A percentile compares a stretch with the other conserved stretches of the same genome.
These are phyloP conservation scores for Sorex fumeus DNA, from an alignment of 2,113 vertebrate species.

Conservation along the genomic window DNA sequence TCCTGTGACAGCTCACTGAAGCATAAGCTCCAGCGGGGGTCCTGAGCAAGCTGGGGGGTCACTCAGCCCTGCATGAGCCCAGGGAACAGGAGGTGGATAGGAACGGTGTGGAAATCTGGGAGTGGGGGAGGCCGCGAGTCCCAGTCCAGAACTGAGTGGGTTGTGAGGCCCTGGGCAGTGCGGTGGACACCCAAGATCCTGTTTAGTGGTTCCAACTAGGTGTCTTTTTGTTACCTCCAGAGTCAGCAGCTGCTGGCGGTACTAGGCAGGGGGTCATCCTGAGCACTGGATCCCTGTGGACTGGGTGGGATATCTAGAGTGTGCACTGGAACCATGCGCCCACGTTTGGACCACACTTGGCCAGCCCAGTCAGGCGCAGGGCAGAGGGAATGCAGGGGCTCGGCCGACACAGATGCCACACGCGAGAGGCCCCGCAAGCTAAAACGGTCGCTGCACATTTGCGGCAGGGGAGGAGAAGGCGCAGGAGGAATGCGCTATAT, in stretches of 20 bases:
- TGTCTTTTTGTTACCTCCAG: not conserved
- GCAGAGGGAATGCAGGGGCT: not conserved
- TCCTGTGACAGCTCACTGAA: not conserved
- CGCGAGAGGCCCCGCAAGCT: slow-evolving; percentile 54
- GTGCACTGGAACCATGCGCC: not conserved
- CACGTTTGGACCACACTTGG: not conserved
- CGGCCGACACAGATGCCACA: slow-evolving; percentile 4
- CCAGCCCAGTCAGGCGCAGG: not conserved
- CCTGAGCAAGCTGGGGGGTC: not conserved
- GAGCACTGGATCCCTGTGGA: not conserved
- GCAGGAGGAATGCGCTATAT: slow-evolving; percentile 67
- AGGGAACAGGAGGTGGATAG: not conserved
- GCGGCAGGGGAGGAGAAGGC: slow-evolving; percentile 72
- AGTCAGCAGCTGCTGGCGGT: not conserved
- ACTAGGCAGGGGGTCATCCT: too few relatives aligned
- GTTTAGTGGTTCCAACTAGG: not conserved
- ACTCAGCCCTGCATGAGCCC: not conserved
- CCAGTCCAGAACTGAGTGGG: not conserved
- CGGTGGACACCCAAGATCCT: accelerated
- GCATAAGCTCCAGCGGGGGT: not conserved
- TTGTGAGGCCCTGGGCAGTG: not conserved
- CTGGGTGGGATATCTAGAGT: not conserved
- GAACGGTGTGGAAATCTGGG: not conserved
- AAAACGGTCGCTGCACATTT: slow-evolving; percentile 78
- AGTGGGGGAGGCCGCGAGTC: not conserved